These are phyloP conservation scores for Rhadina sibilatrix DNA, from an alignment of 2,113 vertebrate species.

Conservation along the genomic window DNA sequence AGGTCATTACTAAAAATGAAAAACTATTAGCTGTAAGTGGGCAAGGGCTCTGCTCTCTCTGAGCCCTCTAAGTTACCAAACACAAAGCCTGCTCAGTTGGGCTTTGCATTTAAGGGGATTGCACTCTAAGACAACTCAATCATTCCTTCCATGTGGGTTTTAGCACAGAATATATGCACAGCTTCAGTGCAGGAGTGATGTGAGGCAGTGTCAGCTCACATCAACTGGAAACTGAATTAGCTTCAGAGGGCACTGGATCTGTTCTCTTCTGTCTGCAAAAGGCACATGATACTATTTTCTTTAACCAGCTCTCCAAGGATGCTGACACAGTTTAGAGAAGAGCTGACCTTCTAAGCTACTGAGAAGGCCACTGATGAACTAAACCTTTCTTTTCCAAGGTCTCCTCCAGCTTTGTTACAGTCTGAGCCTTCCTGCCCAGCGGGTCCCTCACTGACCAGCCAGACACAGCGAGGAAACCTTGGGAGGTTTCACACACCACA, in stretches of 20 bases:
- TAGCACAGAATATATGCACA: background rate
- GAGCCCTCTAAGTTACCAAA: background rate
- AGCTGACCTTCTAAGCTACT: conserved; percentile 42
- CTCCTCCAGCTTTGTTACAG: conserved; percentile 16
- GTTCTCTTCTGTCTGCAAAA: conserved; percentile 34
- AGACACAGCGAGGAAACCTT: background rate
- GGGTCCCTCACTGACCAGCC: background rate
- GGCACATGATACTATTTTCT: conserved; percentile 37
- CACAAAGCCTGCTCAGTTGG: background rate
- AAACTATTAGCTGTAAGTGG: background rate
- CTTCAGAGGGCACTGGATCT: conserved; percentile 31
- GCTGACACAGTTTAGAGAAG: conserved; percentile 40
- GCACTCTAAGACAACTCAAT: background rate
- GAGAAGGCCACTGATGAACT: conserved; percentile 10
- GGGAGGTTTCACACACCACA: background rate
- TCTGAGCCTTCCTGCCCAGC: background rate
- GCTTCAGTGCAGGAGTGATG: background rate
- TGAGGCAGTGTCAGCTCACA: conserved; percentile 6
- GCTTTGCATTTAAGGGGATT: conserved; percentile 14
- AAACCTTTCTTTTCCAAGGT: conserved; percentile 36
- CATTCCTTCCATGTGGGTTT: conserved; percentile 5
- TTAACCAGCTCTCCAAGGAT: conserved; percentile 48
- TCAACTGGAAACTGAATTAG: conserved; percentile 40
- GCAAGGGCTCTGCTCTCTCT: background rate
- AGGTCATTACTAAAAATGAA: conserved; percentile 1